Evolutionary conservation across 2,888 invertebrate genomes (phyloP), one percentile per base, ranked within the genome.

Genomic region (Hybos culiciformis): DNA sequence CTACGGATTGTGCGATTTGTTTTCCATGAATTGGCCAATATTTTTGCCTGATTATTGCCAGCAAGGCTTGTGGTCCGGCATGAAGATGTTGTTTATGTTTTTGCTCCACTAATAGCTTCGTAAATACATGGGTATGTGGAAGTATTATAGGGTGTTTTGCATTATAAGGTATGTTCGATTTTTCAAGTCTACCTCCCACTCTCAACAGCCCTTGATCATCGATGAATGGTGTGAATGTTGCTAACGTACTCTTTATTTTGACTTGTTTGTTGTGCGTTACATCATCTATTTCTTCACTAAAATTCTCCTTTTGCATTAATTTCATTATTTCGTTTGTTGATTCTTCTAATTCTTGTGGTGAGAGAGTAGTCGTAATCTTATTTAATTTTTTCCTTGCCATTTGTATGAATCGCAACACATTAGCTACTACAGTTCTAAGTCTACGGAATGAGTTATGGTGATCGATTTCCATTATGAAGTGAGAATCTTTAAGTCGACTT

Each of bases 1-100:
- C 23, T 26, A 44, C 20, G 14, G n/a, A 38, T 29, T 23, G 43
- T 3, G 43, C 36, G 4, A 37, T 23, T 15, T 21, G 40, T 36
- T 39, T 36, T 19, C 42, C 47, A 11, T 43, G n/a, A 9, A 51
- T 40, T n/a, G 46, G 48, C 51, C 52, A 53, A 43, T 44, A 53
- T 43, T 45, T 36, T 31, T 45, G 38, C 12, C 51, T 34, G 11
- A 51, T 14, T 12, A 39, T 26, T 39, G 39, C 29, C n/a, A 39
- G 19, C 17, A 39, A 14, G 6, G 39, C 17, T 26, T 29, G 31
- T n/a, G 39, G 39, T 39, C 26, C 39, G 15, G 29, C 26, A 24
- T 39, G 39, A 9, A 39, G 12, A 21, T 37, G 11, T 8, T 9
- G 18, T 20, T 12, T 14, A 32, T 47, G 42, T 11, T 39, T 34